Base-by-base conservation (phyloP, 2,888 invertebrate species). In the Drosophila bunnanda region DNA sequence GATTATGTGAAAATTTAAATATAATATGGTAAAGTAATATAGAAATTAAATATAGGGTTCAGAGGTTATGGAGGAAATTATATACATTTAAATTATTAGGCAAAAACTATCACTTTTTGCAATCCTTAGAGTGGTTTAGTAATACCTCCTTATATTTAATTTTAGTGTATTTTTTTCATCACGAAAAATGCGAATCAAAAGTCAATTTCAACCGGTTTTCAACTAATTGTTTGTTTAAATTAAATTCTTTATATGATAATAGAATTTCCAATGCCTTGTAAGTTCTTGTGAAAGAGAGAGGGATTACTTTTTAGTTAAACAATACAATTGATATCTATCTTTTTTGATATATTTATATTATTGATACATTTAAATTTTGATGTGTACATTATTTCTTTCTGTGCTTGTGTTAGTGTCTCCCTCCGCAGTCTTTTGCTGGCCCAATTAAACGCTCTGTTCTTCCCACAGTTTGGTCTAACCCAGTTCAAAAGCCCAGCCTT, bases 381-480 rank as follows among this genome's bases (percentile, higher is more conserved):
- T 9, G 5, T 34, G 6, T 22, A 0, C 1, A 1, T 8, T 36
- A 52, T 36, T 22, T 55, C 4, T 0, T 4, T 0, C 59, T 7
- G 56, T 60, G 61, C 25, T 50, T 22, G 32, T 9, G 22, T 50
- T 34, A 34, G 32, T 25, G 7, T 41, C 56, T 56, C 30, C 41
- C 56, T 36, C 50, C 56, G 32, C 66, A 28, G 36, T 57, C 32
- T 67, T 22, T 54, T 54, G 65, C 41, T 72, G 73, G 48, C 73
- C 72, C 73, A 72, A 80, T 73, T 60, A 80, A 73, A 60, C 53
- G 75, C 55, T 65, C 60, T 61, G 54, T 65, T 79, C 80, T 82
- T 82, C 76, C 75, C 78, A 76, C 79, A 69, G 65, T 64, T 66
- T 65, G 61, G 56, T 75, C 66, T 79, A 81, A 70, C 77, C 79